Base-by-base conservation (phyloP, 1,140 invertebrate genomes). In the Paralvinella palmiformis region DNA sequence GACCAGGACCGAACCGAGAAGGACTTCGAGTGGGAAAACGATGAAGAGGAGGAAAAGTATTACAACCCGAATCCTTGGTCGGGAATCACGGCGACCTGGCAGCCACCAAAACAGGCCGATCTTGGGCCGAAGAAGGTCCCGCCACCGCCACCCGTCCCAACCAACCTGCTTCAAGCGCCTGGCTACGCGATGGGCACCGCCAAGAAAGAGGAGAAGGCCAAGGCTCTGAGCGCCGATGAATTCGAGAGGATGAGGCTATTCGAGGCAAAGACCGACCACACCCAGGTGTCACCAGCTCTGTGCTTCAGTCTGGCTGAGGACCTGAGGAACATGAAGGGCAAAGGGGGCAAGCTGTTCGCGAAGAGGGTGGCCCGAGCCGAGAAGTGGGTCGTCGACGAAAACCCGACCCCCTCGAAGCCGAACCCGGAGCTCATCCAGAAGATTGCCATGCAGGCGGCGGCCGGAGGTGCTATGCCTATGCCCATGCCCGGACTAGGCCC, bases 311-410 rank as follows among this genome's bases (percentile, higher is more conserved):
- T 91, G 59, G 88, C 90, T 20, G 87, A 86, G 64, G 89, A 89
- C 73, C 81, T 91, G 37, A 68, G 36, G 63, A 68, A 64, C 20
- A 63, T 63, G 37, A 75, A 72, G 60, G 75, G 75, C 5, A 68
- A 67, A 31, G 90, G 90, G 63, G 91, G 90, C 17, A 88, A 90
- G 80, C 84, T 93, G 71, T 93, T 93, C 82, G 90, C 90, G 22
- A 92, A 92, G 75, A 85, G 91, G 52, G 87, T 89, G 74, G 90
- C 89, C 83, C 86, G 88, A 70, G 89, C 89, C 5, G 89, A 92
- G 73, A 90, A 92, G 78, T 94, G 89, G 88, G 85, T 92, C 20
- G 88, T 92, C 20, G 90, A 91, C 69, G 89, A 90, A 75, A 62
- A 66, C 55, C 59, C 64, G 44, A 44, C 79, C 80, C 29, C 27